Base-by-base conservation (phyloP, 2,113 vertebrate genomes). In the Hepsetus odoe region DNA sequence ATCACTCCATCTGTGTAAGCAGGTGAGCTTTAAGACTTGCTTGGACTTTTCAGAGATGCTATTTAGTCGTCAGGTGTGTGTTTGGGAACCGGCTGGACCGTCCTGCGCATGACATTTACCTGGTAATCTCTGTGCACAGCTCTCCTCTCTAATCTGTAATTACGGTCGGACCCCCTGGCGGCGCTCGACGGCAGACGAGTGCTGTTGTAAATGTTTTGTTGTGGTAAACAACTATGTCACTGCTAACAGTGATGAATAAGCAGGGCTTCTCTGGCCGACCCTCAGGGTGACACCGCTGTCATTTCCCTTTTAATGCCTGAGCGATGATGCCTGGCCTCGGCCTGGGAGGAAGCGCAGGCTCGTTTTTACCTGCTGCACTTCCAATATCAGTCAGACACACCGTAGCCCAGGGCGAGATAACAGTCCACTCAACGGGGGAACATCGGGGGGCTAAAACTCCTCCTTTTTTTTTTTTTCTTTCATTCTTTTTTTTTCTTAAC, bases 151-250 rank as follows among this genome's bases (percentile, higher is more conserved):
- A 70, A 67, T 76, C 59, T 79, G 72, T 73, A 80, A 85, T 79
- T 74, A 78, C 32, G 42, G 46, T 66, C 65, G 26, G 49, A 72
- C 59, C 32, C 12, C 56, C n/a, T 70, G 59, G 40, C 58, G 58
- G 61, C n/a, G 78, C 71, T 62, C 38, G n/a, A 40, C 72, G 65
- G 76, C 64, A 55, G 72, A 16, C 28, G 67, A 55, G 46, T 30
- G 44, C 78, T 79, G 83, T 83, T 81, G 75, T 53, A 67, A 67
- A 74, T 70, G 61, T 81, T n/a, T 83, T 81, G 79, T 76, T 75
- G 72, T 58, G 42, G 59, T 32, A 70, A 76, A 62, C 59, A 79
- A 51, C 61, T 75, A 71, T 40, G 71, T 79, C 70, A 72, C 42
- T 62, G 32, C 74, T 49, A 46, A 46, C 44, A 40, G 44, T 79